Percentiles rank a stretch among this genome's conserved stretches.
Evolutionary conservation across 2,113 vertebrate genomes (phyloP).

Genomic region (Python bivittatus): DNA sequence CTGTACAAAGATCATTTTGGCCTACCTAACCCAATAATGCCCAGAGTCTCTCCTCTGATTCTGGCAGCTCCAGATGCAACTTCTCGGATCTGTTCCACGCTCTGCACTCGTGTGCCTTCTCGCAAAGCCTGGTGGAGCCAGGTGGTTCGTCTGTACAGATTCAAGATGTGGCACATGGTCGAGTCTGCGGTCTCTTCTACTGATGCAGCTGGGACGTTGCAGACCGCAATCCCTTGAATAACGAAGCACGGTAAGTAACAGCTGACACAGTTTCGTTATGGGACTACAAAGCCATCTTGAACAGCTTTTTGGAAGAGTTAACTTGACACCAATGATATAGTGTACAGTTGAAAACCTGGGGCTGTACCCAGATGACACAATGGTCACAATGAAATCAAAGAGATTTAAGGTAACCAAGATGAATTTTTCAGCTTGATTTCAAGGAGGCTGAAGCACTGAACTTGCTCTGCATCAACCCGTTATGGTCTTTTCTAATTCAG

Average conservation of each 20-base stretch:
- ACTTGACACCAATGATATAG: neutral
- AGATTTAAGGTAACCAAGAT: neutral
- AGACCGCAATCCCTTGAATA: constrained; percentile 90
- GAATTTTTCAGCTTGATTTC: neutral
- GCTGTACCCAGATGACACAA: neutral
- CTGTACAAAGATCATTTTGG: neutral
- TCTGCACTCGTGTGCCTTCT: constrained; percentile 94
- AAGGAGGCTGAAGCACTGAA: no score
- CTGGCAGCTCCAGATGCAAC: constrained; percentile 95
- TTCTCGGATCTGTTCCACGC: constrained; percentile 96
- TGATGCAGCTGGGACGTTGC: constrained; percentile 95
- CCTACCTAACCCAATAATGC: constrained; percentile 92
- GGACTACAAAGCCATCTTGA: neutral
- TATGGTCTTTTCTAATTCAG: neutral
- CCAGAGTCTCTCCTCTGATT: constrained; percentile 95
- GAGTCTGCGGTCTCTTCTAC: constrained; percentile 98
- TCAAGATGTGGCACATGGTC: constrained; percentile 96
- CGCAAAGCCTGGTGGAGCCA: constrained; percentile 97
- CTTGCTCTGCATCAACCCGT: neutral
- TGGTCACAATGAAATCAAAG: neutral
- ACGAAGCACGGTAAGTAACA: neutral
- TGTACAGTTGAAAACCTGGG: neutral
- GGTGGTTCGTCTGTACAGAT: constrained; percentile 93
- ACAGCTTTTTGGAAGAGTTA: neutral
- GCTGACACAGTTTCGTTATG: neutral